Conservation (phyloP, 1,140 invertebrate genomes). For the Phortica variegata region DNA sequence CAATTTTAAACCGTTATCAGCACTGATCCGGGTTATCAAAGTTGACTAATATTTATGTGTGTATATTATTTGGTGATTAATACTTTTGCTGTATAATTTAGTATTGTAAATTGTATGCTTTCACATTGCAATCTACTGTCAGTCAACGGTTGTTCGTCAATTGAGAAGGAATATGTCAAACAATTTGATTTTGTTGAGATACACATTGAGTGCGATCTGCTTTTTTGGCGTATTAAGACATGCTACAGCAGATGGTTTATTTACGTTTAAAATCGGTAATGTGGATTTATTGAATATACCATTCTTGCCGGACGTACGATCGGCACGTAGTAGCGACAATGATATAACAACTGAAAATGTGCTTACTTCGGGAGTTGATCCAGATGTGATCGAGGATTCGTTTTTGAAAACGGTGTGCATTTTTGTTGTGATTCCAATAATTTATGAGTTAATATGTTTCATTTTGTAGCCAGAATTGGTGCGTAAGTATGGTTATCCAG, state of each 20-base stretch:
- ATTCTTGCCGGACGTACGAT: slow-evolving; percentile 21
- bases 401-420: slow-evolving; percentile 37
- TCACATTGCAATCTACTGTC: too few species aligned
- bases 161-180: too few species aligned
- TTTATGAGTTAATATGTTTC: neutral
- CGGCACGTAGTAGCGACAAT: slow-evolving; percentile 7
- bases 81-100: too few species aligned
- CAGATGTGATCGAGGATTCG: slow-evolving; percentile 41
- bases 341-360: neutral
- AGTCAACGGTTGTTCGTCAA: too few species aligned
- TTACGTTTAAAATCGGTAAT: slow-evolving; percentile 30
- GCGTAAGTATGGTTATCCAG: slow-evolving; percentile 65
- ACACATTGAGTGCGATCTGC: too few species aligned
- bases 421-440: neutral
- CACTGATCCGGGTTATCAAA: too few species aligned
- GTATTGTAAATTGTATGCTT: too few species aligned
- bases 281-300: slow-evolving; percentile 39
- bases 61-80: too few species aligned
- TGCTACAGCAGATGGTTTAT: slow-evolving; percentile 4
- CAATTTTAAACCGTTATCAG: too few species aligned
- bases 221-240: too few species aligned
- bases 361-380: slow-evolving; percentile 31
- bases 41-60: too few species aligned
- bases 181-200: too few species aligned
- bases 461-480: slow-evolving; percentile 30